Conservation (phyloP, 2,113 vertebrate genomes). For the Muntiacus reevesi region DNA sequence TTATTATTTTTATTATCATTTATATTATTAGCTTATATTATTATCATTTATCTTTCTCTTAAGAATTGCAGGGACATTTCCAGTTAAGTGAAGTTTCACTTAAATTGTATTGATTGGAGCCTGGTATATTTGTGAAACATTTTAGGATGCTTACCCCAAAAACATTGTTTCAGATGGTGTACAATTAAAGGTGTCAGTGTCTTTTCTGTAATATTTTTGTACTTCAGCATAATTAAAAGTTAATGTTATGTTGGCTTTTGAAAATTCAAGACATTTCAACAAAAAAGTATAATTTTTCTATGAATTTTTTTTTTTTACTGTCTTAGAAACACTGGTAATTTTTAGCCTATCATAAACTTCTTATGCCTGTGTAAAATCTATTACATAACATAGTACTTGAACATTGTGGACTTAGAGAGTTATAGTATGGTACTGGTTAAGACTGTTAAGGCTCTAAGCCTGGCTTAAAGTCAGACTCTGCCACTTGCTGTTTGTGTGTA, state of each 20-base stretch:
- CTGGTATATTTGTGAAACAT: background rate
- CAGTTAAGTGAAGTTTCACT: background rate
- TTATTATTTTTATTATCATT: background rate
- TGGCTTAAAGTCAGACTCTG: background rate
- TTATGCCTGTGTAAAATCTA: background rate
- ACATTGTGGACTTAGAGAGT: background rate
- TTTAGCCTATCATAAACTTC: background rate
- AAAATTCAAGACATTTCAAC: slow-evolving; percentile 10
- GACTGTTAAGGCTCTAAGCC: background rate
- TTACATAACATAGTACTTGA: background rate
- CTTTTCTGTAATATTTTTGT: background rate
- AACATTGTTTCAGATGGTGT: background rate
- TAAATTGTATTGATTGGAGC: background rate
- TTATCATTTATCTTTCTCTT: slow-evolving; percentile 9
- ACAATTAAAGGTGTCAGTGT: background rate
- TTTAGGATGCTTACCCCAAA: background rate
- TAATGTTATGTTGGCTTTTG: slow-evolving; percentile 10
- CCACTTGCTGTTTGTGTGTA: background rate
- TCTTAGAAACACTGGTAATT: background rate
- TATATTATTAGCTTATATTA: slow-evolving; percentile 3
- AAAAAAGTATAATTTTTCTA: background rate
- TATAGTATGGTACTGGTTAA: background rate
- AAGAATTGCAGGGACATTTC: background rate
- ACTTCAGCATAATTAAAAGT: background rate
- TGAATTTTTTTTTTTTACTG: background rate